Conservation (phyloP, 2,888 invertebrate species). For the Gryllus longicercus region DNA sequence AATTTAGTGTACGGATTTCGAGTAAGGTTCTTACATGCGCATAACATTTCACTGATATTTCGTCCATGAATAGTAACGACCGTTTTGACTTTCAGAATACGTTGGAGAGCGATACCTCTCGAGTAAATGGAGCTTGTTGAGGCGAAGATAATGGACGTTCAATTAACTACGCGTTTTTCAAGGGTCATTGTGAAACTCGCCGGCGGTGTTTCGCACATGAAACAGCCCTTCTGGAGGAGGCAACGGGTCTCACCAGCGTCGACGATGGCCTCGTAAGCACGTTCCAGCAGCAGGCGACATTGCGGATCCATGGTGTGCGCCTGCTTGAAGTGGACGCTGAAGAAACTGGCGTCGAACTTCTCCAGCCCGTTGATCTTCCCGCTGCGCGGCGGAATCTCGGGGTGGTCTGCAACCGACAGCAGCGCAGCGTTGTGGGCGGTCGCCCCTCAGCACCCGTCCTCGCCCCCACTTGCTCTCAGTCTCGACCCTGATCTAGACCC, state of each 20-base stretch:
- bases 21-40: too few species aligned
- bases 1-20: too few species aligned
- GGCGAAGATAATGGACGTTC: too few species aligned
- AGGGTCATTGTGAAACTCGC: too few species aligned
- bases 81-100: too few species aligned
- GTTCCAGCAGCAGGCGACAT: constrained; percentile 72
- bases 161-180: too few species aligned
- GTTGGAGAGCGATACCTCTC: too few species aligned
- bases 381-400: constrained; percentile 69
- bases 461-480: background rate
- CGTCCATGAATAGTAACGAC: too few species aligned
- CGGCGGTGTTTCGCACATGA: too few species aligned
- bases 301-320: constrained; percentile 75
- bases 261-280: constrained; percentile 72
- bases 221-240: too few species aligned
- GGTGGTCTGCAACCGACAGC: constrained; percentile 47
- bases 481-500: background rate
- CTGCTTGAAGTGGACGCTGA: constrained; percentile 71
- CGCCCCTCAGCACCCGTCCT: constrained; percentile 39
- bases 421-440: constrained; percentile 47
- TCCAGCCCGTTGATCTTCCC: constrained; percentile 68
- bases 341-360: constrained; percentile 74
- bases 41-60: too few species aligned
- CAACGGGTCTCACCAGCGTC: constrained; percentile 56
- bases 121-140: too few species aligned